Base-by-base conservation (phyloP, 2,797 vertebrate genomes). In the Enoplosus armatus region DNA sequence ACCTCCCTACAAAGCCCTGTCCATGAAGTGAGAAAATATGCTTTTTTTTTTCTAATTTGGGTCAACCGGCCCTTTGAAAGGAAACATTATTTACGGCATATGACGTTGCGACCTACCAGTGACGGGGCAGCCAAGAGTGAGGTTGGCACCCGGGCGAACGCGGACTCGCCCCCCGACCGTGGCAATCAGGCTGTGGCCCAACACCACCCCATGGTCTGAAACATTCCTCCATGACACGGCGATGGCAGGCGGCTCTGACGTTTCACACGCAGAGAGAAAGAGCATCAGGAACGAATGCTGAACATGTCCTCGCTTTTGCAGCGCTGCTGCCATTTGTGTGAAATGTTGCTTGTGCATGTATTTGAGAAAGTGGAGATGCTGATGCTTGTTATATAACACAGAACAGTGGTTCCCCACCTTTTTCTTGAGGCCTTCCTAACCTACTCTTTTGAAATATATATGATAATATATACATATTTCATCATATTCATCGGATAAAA, bases 201-300 rank as follows among this genome's bases (percentile, higher is more conserved):
- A 90, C 51, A 68, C 29, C 31, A 33, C 2, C 5, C 77, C 68
- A 1, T 31, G 81, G 54, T 94, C 93, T 12, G 95, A 96, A 62
- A 93, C 3, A 31, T 97, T 96, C 80, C 82, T 94, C 83, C 67
- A 85, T 8, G 93, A 87, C 35, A 92, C 89, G 12, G 90, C 53
- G 82, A 98, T 96, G 87, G 85, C 82, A 47, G 97, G 97, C 20
- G 90, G 69, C 90, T 96, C 97, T 98, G 94, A 41, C 31, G 54
- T 14, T 85, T 39, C 41, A 73, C 51, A 80, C 33, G 85, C 27
- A 83, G 10, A 79, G 26, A 45, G 10, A 54, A n/a, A n/a, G n/a
- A n/a, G n/a, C n/a, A n/a, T n/a, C 0, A n/a, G 12, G 22, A 24
- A 54, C 24, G 5, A 50, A 29, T 27, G 4, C n/a, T 55, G 9